Base-by-base conservation (phyloP, 2,113 vertebrate species). In the Oncorhynchus tshawytscha region DNA sequence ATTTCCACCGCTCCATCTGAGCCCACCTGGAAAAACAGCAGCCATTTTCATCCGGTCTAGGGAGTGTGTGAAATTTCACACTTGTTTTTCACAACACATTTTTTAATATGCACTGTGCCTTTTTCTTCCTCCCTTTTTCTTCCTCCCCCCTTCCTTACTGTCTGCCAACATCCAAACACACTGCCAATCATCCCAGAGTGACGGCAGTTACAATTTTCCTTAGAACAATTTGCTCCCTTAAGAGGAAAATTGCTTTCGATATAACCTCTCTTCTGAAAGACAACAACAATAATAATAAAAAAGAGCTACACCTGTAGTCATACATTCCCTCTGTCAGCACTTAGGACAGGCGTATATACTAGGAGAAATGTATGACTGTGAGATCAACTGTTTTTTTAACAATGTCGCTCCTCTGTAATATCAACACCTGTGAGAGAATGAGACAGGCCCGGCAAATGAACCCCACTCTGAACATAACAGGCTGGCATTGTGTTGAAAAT, bases 401-500 rank as follows among this genome's bases (percentile, higher is more conserved):
- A 88, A 94, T 94, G 92, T 81, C 92, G 74, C 72, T 86, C 92
- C 83, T 91, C 92, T 95, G 95, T 95, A 95, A 95, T 94, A 95
- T 95, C 90, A 92, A 91, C 92, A 93, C 91, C 93, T 93, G 92
- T 91, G 92, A 92, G 93, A 92, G 90, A 94, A 88, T 54, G 13
- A 90, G 67, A 31, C 18, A 39, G 92, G 92, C 92, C 89, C 84
- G 87, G 92, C 92, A 94, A 95, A 93, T 92, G 91, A 96, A 94
- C 94, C 93, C 94, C 84, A 89, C 92, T 94, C 94, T 93, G 93
- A 96, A 94, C 93, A 94, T 92, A 95, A 95, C 93, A 92, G 91
- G 93, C 91, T 79, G 92, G 91, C 89, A 93, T 95, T 94, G 92
- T 95, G 92, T 54, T 94, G 92, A 94, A 95, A 96, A 96, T 96